These are phyloP conservation scores for Luffia ferchaultella DNA, from an alignment of 2,888 invertebrate species.

Conservation along the genomic window DNA sequence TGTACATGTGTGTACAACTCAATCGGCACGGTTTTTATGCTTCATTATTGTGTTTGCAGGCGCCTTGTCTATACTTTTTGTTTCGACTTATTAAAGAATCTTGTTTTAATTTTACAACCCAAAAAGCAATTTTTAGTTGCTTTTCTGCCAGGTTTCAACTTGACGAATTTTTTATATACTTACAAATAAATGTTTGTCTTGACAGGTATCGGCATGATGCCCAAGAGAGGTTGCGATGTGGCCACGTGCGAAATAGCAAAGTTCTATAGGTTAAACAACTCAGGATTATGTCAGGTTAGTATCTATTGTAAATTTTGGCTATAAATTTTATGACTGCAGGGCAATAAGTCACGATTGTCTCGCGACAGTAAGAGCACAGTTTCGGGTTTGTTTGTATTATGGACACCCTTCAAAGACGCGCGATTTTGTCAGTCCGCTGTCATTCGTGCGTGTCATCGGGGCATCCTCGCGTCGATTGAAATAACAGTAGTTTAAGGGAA, in stretches of 20 bases:
- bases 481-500: no score
- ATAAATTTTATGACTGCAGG: background rate
- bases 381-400: background rate
- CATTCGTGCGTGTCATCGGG: background rate
- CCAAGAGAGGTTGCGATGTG: slow-evolving; percentile 96
- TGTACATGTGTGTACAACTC: no score
- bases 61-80: no score
- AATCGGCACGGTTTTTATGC: no score
- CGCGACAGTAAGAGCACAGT: background rate
- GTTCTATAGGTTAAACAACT: slow-evolving; percentile 95
- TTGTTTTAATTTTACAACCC: no score
- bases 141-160: no score
- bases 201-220: slow-evolving; percentile 91
- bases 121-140: no score
- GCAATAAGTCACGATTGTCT: background rate
- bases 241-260: slow-evolving; percentile 93
- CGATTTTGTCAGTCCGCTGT: background rate
- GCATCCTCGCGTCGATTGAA: no score
- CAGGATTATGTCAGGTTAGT: slow-evolving; percentile 85
- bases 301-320: no score
- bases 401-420: background rate
- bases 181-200: background rate
- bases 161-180: no score
- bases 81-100: no score
- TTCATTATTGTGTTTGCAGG: no score